Percentiles rank a stretch among this genome's conserved stretches.
Conservation (phyloP, 2,888 invertebrate genomes). For the Amiota minor region DNA sequence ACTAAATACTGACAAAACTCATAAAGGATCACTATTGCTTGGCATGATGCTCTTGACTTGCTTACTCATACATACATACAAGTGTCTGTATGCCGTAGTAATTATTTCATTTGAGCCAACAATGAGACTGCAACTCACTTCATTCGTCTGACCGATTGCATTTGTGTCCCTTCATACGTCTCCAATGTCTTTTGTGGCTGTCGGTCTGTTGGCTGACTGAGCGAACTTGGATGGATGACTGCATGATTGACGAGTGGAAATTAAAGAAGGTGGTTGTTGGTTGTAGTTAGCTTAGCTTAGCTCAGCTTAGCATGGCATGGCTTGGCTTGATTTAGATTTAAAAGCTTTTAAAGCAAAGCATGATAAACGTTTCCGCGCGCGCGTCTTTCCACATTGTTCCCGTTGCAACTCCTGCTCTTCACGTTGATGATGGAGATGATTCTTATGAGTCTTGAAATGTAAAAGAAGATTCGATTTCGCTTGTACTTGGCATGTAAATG, state of each 20-base stretch:
- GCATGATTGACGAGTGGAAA: slow-evolving; percentile 68
- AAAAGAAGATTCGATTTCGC: slow-evolving; percentile 18
- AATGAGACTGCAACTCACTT: slow-evolving; percentile 63
- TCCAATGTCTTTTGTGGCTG: slow-evolving; percentile 25
- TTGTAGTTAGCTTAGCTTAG: slow-evolving; percentile 15
- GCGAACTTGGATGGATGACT: slow-evolving; percentile 46
- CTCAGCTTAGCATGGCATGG: not conserved
- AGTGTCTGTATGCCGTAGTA: slow-evolving; percentile 63
- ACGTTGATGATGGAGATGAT: slow-evolving; percentile 13
- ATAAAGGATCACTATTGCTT: not conserved
- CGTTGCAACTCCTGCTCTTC: not conserved
- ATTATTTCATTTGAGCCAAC: slow-evolving; percentile 70
- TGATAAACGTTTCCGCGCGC: slow-evolving; percentile 25
- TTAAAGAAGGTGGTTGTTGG: slow-evolving; percentile 63
- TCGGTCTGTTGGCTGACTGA: slow-evolving; percentile 45
- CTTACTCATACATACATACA: not conserved
- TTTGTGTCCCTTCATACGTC: slow-evolving; percentile 35
- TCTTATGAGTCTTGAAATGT: slow-evolving; percentile 24
- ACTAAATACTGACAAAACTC: not conserved
- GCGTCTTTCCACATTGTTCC: not conserved
- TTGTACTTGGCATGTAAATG: slow-evolving; percentile 63
- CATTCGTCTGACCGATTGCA: not conserved
- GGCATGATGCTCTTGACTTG: not conserved
- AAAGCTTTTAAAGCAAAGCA: slow-evolving; percentile 19
- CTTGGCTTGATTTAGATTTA: not conserved